Evolutionary conservation across 2,888 invertebrate genomes (phyloP), one percentile per base, ranked within the genome.

Genomic region (Melinaea marsaeus): DNA sequence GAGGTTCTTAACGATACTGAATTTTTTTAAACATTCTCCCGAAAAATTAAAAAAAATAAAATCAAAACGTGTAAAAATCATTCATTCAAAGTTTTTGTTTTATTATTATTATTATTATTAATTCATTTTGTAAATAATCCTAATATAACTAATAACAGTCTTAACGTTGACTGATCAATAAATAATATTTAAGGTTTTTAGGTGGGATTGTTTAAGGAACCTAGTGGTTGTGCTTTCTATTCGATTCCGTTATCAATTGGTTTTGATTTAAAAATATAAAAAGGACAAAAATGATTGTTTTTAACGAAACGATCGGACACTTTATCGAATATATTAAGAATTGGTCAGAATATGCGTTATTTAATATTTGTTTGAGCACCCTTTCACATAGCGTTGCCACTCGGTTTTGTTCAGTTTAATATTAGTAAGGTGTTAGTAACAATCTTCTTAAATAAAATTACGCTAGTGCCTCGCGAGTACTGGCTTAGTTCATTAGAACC

Each of bases 141-240:
- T 85, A 86, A 83, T 78, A 86, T 81, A 85, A 88, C 88, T 88
- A 86, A 86, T 84, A 86, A 81, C 90, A 90, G 90, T 90, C 90
- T 90, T 90, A 75, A 76, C 75, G 73, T 74, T 86, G 90, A 89
- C 90, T 90, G 90, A 83, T 83, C 81, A 82, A 83, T 83, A 80
- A 71, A 71, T 72, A 72, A 72, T 71, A 69, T 69, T 69, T 74
- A 77, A 69, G 64, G 66, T 67, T 67, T 65, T 69, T 80, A 86
- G 88, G 90, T 88, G 89, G 89, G 89, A 84, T 85, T 72, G 75
- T 79, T 78, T 76, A 79, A 84, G 82, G 84, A 84, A 83, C 83
- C 78, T 79, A 82, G 75, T 63, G 68, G 68, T 61, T 55, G 60
- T 65, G 68, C 63, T 68, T 63, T 57, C 35, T 35, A 33, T 63